These are phyloP conservation scores for Ormyrus thymus DNA, from an alignment of 2,888 invertebrate species.

Conservation along the genomic window DNA sequence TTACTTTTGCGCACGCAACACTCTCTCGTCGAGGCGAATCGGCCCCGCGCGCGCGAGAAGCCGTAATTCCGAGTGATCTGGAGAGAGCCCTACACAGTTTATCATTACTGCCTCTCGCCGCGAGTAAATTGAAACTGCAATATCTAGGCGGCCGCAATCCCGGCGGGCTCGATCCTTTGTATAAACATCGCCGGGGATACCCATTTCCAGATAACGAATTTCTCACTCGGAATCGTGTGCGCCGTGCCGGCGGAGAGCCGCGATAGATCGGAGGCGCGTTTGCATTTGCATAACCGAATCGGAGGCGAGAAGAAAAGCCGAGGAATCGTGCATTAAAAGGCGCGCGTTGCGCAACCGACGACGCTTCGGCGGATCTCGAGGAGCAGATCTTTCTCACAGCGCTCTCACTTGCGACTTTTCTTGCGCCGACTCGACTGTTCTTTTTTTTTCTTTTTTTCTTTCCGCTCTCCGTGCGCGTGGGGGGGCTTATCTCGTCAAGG, in stretches of 20 bases:
- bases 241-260: not conserved
- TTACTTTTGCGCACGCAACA: too few species aligned
- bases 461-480: not conserved
- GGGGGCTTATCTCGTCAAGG: not conserved
- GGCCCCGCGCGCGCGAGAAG: too few species aligned
- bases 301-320: not conserved
- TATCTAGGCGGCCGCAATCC: slow-evolving; percentile 12
- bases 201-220: not conserved
- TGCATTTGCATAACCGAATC: not conserved
- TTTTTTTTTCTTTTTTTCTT: slow-evolving; percentile 18
- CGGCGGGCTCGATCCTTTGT: not conserved
- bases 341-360: slow-evolving; percentile 24
- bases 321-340: slow-evolving; percentile 21
- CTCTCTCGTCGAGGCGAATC: too few species aligned
- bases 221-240: not conserved
- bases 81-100: too few species aligned
- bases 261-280: too few species aligned
- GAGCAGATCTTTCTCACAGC: slow-evolving; percentile 46
- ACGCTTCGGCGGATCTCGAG: slow-evolving; percentile 33
- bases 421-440: not conserved
- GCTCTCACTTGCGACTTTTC: slow-evolving; percentile 8
- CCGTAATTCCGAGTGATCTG: too few species aligned
- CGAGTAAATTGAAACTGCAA: not conserved
- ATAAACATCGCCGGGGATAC: slow-evolving; percentile 14
- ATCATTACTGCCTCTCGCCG: not conserved